Conservation (phyloP, 2,797 vertebrate species). For the Sardinella longiceps region DNA sequence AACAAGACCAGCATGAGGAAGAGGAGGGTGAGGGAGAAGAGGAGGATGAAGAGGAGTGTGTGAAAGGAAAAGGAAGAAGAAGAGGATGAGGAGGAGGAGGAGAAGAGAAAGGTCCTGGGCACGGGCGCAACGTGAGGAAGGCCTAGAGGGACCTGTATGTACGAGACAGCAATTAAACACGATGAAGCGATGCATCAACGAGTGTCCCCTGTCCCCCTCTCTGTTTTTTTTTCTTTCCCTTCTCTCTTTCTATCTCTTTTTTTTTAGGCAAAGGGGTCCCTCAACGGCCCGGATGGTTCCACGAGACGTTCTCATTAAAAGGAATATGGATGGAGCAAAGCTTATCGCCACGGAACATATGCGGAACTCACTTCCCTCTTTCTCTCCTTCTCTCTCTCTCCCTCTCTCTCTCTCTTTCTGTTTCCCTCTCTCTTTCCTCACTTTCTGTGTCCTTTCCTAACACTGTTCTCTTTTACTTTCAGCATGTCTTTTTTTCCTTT, state of each 20-base stretch:
- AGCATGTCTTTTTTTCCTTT: background rate
- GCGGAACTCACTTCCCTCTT: slow-evolving; percentile 62
- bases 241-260: background rate
- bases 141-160: slow-evolving; percentile 69
- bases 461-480: background rate
- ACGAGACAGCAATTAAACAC: slow-evolving; percentile 78
- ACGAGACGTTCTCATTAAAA: slow-evolving; percentile 79
- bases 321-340: slow-evolving; percentile 77
- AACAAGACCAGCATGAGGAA: background rate
- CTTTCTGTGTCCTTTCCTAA: background rate
- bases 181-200: slow-evolving; percentile 72
- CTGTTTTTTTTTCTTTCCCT: background rate
- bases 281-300: slow-evolving; percentile 62
- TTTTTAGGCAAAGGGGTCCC: slow-evolving; percentile 55
- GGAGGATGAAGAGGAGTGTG: background rate
- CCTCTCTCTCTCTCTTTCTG: background rate
- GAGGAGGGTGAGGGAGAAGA: too few species aligned
- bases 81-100: background rate
- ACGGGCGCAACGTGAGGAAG: slow-evolving; percentile 15
- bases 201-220: background rate
- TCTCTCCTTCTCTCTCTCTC: background rate
- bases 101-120: background rate
- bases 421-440: background rate
- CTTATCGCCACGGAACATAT: slow-evolving; percentile 88
- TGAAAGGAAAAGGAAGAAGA: too few species aligned